Percentiles rank a stretch among this genome's conserved stretches.
These are phyloP conservation scores for Rhegmatorhina hoffmannsi DNA, from an alignment of 2,113 vertebrate species.

Conservation along the genomic window DNA sequence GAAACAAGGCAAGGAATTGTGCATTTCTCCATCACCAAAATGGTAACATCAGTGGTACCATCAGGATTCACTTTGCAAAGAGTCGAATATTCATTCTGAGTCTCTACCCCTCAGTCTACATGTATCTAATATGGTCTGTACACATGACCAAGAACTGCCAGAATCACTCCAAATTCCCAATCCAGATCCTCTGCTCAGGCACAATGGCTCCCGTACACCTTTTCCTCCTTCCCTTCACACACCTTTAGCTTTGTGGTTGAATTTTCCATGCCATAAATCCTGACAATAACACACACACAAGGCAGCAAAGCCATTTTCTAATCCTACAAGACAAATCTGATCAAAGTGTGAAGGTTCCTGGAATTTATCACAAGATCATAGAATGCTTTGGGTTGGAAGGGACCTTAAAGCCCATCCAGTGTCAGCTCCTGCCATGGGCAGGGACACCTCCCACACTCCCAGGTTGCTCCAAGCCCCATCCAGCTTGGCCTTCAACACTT, in stretches of 20 bases:
- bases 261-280: neutral
- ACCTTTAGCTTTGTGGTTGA: neutral
- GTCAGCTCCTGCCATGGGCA: neutral
- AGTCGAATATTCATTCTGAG: neutral
- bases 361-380: neutral
- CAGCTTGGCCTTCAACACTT: fast-evolving
- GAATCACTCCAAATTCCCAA: neutral
- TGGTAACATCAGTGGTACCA: neutral
- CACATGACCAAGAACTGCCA: neutral
- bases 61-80: neutral
- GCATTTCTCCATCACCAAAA: neutral
- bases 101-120: fast-evolving
- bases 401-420: fast-evolving
- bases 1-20: neutral
- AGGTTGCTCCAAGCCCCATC: neutral
- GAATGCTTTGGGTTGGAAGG: neutral
- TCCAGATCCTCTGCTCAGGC: neutral
- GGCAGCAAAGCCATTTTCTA: neutral
- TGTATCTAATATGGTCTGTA: neutral
- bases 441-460: neutral
- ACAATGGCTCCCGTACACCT: neutral
- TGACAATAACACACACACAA: neutral
- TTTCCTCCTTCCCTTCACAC: neutral
- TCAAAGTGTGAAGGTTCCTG: neutral
- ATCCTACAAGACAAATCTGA: neutral